These are phyloP conservation scores for Serinus canaria DNA, from an alignment of 2,113 vertebrate species.

Conservation along the genomic window DNA sequence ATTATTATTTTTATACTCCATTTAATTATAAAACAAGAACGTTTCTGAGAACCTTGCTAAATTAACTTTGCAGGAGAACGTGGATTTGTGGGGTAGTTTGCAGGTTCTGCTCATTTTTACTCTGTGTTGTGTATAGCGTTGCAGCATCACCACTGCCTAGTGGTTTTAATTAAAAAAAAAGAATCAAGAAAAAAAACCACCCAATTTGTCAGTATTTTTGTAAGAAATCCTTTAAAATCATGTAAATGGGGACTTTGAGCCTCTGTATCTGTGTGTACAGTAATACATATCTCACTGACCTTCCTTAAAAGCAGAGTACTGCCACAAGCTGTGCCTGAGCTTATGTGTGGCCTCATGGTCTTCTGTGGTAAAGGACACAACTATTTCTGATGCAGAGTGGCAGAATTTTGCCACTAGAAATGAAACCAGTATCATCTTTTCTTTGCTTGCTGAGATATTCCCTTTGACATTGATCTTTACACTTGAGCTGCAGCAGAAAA, in stretches of 20 bases:
- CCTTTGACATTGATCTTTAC: conserved; percentile 12
- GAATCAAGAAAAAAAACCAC: too few relatives aligned
- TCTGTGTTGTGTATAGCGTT: not conserved
- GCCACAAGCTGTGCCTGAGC: not conserved
- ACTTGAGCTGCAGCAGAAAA: not conserved
- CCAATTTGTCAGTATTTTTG: not conserved
- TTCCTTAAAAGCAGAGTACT: not conserved
- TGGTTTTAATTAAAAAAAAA: not conserved
- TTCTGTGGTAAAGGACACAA: fast-evolving
- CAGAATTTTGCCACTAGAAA: conserved; percentile 31
- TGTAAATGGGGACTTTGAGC: not conserved
- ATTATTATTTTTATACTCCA: not conserved
- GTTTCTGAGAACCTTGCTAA: not conserved
- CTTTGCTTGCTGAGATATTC: not conserved
- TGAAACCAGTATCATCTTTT: not conserved
- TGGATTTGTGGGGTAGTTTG: not conserved
- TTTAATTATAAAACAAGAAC: not conserved
- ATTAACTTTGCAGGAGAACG: not conserved
- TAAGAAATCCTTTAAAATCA: not conserved
- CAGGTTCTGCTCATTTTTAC: not conserved
- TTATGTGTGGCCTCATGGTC: not conserved
- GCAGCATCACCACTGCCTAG: not conserved
- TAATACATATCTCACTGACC: not conserved
- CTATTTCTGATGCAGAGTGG: conserved; percentile 23
- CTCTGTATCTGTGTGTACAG: not conserved